A percentile compares a stretch with the other conserved stretches of the same genome.
Conservation (phyloP, 2,113 vertebrate species). For the Ailuropoda melanoleuca region DNA sequence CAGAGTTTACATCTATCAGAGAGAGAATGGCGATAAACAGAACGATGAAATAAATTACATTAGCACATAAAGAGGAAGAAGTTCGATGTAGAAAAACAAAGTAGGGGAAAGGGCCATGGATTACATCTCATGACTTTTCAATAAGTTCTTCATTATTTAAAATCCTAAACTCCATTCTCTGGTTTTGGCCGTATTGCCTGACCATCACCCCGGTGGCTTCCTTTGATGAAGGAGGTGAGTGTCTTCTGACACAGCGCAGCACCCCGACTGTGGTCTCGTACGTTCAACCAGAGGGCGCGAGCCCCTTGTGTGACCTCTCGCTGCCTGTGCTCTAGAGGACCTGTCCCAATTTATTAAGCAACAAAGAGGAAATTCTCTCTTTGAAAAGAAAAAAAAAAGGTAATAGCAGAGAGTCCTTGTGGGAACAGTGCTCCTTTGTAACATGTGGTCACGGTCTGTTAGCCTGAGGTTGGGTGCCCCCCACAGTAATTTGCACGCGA, state of each 20-base stretch:
- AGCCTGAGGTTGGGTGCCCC: background rate
- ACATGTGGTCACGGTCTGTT: background rate
- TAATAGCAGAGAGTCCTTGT: background rate
- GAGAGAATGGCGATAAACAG: background rate
- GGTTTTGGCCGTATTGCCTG: background rate
- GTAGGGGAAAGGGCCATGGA: background rate
- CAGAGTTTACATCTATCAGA: background rate
- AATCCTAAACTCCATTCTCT: background rate
- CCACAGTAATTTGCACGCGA: background rate
- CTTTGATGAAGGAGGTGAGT: background rate
- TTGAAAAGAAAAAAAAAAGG: too few relatives aligned
- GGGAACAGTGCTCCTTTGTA: background rate
- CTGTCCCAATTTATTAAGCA: background rate
- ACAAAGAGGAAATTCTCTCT: background rate
- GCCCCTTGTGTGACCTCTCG: background rate
- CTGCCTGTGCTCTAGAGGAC: background rate
- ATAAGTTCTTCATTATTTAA: background rate
- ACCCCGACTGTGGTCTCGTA: background rate
- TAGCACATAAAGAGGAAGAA: background rate
- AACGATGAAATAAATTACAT: background rate
- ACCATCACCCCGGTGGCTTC: background rate
- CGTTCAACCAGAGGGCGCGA: background rate
- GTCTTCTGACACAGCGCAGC: background rate
- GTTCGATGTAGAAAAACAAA: background rate
- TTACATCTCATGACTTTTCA: background rate